Evolutionary conservation across 2,113 vertebrate species (phyloP).

Genomic region (Pachycephala philippinensis): DNA sequence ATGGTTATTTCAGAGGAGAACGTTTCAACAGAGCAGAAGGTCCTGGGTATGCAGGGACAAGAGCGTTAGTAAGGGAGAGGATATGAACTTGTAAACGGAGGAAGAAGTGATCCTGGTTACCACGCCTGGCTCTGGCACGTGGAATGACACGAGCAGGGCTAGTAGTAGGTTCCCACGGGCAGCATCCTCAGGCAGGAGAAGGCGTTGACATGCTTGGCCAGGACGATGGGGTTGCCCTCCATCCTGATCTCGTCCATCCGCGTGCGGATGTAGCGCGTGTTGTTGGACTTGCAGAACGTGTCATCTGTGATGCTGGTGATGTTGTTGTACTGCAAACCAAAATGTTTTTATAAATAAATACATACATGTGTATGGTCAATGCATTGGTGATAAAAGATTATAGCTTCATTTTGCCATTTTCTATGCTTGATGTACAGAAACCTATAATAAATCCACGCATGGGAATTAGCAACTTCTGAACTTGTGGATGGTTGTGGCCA

Average conservation of each 20-base stretch:
- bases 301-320: conserved; percentile 85
- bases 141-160: not conserved
- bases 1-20: not conserved
- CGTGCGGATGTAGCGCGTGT: conserved; percentile 86
- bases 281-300: conserved; percentile 91
- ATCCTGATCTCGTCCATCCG: conserved; percentile 87
- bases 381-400: not conserved
- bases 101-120: not conserved
- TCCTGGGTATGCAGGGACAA: not conserved
- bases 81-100: conserved; percentile 9
- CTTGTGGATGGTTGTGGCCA: not conserved
- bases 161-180: conserved; percentile 88
- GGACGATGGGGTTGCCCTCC: conserved; percentile 89
- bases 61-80: not conserved
- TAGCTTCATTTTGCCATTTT: not conserved
- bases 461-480: not conserved
- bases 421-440: not conserved
- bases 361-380: rapidly evolving
- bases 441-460: not conserved
- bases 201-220: conserved; percentile 89
- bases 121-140: not conserved
- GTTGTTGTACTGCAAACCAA: conserved; percentile 87
- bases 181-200: conserved; percentile 90
- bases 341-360: not conserved
- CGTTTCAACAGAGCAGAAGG: not conserved